phyloP scores from a whole-genome alignment of 1,140 invertebrate species.

The Aphidius ervi region DNA sequence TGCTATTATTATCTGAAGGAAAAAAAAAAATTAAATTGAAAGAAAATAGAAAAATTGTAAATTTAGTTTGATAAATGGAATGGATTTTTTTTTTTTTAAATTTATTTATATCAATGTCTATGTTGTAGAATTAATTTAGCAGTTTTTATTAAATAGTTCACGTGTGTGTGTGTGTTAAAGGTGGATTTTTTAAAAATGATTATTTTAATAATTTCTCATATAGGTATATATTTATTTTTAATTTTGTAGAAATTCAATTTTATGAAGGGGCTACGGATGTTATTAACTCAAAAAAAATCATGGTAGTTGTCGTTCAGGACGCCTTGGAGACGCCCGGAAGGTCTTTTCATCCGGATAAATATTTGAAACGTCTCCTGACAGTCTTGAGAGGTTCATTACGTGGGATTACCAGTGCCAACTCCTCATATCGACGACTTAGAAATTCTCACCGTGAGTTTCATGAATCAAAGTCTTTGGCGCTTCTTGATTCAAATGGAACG shows the following conservation, averaged over 20 bases:
- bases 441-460: slow-evolving; percentile 19
- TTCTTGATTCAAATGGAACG: slow-evolving; percentile 24
- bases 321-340: slow-evolving; percentile 13
- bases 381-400: slow-evolving; percentile 31
- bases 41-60: no score
- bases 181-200: neutral
- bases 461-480: slow-evolving; percentile 24
- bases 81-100: neutral
- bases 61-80: no score
- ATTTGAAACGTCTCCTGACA: slow-evolving; percentile 27
- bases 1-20: no score
- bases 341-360: slow-evolving; percentile 27
- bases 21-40: no score
- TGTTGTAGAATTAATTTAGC: no score
- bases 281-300: slow-evolving; percentile 22
- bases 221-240: slow-evolving; percentile 10
- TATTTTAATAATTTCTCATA: neutral
- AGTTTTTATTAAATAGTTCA: no score
- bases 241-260: slow-evolving; percentile 23
- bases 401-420: slow-evolving; percentile 23
- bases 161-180: no score
- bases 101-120: no score
- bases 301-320: slow-evolving; percentile 3
- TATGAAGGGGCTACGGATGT: slow-evolving; percentile 15
- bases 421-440: slow-evolving; percentile 30